Evolutionary conservation across 2,797 vertebrate genomes (phyloP).

Genomic region (Clamator glandarius): DNA sequence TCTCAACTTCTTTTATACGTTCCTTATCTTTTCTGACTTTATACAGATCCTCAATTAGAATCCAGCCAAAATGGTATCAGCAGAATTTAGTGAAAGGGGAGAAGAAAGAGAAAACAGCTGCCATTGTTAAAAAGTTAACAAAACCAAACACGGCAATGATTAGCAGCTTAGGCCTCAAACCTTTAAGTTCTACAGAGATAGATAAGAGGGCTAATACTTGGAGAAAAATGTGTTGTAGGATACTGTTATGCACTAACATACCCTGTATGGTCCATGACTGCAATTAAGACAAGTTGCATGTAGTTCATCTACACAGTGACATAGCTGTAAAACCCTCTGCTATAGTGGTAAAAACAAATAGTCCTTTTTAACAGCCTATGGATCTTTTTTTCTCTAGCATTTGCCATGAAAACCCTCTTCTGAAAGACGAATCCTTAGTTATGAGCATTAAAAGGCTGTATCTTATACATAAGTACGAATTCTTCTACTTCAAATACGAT

Average conservation of each 20-base stretch:
- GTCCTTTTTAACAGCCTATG: not conserved
- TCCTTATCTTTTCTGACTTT: not conserved
- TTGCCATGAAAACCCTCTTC: not conserved
- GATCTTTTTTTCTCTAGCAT: not conserved
- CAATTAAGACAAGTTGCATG: not conserved
- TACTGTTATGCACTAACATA: not conserved
- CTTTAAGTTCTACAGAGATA: not conserved
- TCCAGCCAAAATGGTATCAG: not conserved
- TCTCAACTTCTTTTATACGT: not conserved
- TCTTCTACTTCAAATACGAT: constrained; percentile 27
- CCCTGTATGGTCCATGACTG: not conserved
- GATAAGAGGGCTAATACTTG: not conserved
- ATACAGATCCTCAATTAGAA: not conserved
- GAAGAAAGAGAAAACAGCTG: not conserved
- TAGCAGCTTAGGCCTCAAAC: not conserved
- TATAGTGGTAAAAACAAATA: not conserved
- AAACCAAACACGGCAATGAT: not conserved
- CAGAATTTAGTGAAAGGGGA: not conserved
- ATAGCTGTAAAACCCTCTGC: not conserved
- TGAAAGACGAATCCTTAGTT: not conserved
- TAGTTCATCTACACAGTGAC: not conserved
- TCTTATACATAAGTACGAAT: not conserved
- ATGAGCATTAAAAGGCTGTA: not conserved
- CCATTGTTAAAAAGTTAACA: not conserved
- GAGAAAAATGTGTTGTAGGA: not conserved